phyloP scores from a whole-genome alignment of 2,113 vertebrate genomes.

The Chlorocebus sabaeus region DNA sequence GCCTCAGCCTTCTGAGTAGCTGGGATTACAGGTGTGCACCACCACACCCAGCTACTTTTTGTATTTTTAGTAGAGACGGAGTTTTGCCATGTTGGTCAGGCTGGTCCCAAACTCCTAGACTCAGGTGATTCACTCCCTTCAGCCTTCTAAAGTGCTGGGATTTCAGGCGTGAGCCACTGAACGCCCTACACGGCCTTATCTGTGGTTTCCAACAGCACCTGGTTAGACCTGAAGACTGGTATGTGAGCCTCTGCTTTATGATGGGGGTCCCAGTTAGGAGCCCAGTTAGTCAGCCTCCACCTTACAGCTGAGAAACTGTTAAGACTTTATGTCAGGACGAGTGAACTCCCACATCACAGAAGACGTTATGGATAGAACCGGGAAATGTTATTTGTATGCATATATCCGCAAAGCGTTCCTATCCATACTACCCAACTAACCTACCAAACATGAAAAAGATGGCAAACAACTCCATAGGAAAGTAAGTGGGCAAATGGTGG shows the following conservation, averaged over 20 bases:
- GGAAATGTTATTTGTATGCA: too few relatives aligned
- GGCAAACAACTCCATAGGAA: background rate
- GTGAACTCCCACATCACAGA: background rate
- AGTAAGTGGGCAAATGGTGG: background rate
- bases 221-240: fast-evolving
- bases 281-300: fast-evolving
- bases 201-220: background rate
- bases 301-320: background rate
- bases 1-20: too few relatives aligned
- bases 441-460: background rate
- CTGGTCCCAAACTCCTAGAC: too few relatives aligned
- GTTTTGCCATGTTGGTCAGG: too few relatives aligned
- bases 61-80: too few relatives aligned
- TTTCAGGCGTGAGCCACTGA: background rate
- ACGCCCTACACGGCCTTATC: background rate
- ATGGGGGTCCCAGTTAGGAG: background rate
- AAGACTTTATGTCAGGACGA: background rate
- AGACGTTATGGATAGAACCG: background rate
- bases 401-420: background rate
- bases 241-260: background rate
- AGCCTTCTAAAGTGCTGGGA: too few relatives aligned
- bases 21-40: too few relatives aligned
- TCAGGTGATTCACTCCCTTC: too few relatives aligned
- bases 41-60: too few relatives aligned
- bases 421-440: background rate